Evolutionary conservation across 2,113 vertebrate genomes (phyloP), one percentile per base, ranked within the genome.

Genomic region (Thunnus maccoyii): DNA sequence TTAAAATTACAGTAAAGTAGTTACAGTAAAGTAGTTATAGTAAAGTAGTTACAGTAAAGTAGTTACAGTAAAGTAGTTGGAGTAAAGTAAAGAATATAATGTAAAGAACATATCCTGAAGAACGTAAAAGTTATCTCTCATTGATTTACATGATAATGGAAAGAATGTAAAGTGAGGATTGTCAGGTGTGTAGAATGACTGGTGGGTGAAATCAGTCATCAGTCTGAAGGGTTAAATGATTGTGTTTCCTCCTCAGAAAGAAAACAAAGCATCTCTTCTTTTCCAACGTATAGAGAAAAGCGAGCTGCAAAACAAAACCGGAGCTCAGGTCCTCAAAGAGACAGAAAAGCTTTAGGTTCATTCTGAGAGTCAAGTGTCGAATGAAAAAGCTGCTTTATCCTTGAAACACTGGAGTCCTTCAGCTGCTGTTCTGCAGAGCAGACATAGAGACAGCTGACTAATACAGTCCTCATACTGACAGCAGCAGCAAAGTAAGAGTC

Each of bases 241-340:
- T 87, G 76, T 86, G 69, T 70, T 78, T 86, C 58, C 52, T 55
- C 36, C 30, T n/a, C 25, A 79, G 51, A 46, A 63, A 71, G 60
- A 46, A 52, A 14, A 91, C 87, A 87, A 84, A 86, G 89, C 71
- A 0, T 56, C 85, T 82, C 30, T 87, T 89, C 83, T 88, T 85
- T 67, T 70, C 81, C 30, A 25, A 88, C 20, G 55, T 84, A 90
- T 80, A 72, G 89, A 84, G 16, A 74, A 76, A 82, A 78, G 69
- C 0, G 18, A 68, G 60, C 61, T 60, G 58, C 27, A 63, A 68
- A 25, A 60, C 32, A 11, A 70, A 57, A 75, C 27, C 56, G 27
- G 27, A 18, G 47, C 62, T 16, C 36, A 2, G 51, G 48, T n/a
- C 14, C 52, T 64, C 69, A 17, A 20, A 78, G 50, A 71, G 51